A percentile compares a stretch with the other conserved stretches of the same genome.
phyloP scores from a whole-genome alignment of 2,888 invertebrate species.

The Mechanitis messenoides region DNA sequence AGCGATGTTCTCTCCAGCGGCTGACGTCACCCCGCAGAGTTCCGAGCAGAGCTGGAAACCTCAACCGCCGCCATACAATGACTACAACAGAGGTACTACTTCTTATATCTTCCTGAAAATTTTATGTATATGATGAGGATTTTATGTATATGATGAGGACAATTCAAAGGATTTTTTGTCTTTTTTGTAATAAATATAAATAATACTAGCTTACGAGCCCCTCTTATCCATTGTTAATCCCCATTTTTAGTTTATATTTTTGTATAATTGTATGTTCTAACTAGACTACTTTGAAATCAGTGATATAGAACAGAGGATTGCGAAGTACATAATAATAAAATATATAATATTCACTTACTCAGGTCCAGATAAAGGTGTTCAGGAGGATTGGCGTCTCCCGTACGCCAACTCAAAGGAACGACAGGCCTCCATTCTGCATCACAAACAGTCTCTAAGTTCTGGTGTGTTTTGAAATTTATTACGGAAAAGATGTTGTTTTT shows the following conservation, averaged over 20 bases:
- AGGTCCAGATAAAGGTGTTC: background rate
- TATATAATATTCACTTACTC: no score
- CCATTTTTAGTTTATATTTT: no score
- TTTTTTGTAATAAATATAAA: no score
- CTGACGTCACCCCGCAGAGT: slow-evolving; percentile 51
- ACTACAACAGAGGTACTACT: slow-evolving; percentile 30
- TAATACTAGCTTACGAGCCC: no score
- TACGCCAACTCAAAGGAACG: slow-evolving; percentile 39
- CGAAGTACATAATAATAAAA: no score
- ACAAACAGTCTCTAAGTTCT: slow-evolving; percentile 78
- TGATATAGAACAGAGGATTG: no score
- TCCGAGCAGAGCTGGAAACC: slow-evolving; percentile 42
- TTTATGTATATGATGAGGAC: no score
- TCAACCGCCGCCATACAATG: slow-evolving; percentile 36
- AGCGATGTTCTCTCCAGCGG: slow-evolving; percentile 50
- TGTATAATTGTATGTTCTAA: no score
- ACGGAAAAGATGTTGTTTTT: background rate
- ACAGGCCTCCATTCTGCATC: slow-evolving; percentile 69
- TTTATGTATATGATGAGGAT: no score
- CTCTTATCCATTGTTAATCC: background rate
- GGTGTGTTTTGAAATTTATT: slow-evolving; percentile 37
- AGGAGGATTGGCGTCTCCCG: slow-evolving; percentile 51
- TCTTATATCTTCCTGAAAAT: background rate
- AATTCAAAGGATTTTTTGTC: no score
- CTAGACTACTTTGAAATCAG: no score